Conservation (phyloP, 2,888 invertebrate genomes). For the Molanna angustata region DNA sequence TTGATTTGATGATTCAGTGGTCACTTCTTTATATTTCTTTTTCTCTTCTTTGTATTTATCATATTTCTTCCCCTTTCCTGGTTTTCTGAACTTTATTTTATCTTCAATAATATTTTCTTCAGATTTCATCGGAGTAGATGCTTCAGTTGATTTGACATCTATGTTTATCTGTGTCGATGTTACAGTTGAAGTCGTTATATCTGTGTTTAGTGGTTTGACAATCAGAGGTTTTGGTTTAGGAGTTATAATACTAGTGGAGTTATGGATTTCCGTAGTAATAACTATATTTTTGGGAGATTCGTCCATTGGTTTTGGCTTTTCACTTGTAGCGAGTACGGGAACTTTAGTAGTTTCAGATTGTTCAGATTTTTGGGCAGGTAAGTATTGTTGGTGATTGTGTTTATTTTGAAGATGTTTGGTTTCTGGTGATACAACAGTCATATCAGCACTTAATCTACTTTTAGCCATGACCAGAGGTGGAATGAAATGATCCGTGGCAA, state of each 20-base stretch:
- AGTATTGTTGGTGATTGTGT: slow-evolving; percentile 17
- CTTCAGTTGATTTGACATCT: slow-evolving; percentile 15
- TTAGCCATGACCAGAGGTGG: slow-evolving; percentile 55
- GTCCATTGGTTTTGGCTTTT: not conserved
- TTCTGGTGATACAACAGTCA: slow-evolving; percentile 51
- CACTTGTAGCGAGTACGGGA: too few species aligned
- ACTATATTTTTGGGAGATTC: not conserved
- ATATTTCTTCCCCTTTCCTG: slow-evolving; percentile 32
- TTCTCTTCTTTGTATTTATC: slow-evolving; percentile 33
- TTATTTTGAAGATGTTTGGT: slow-evolving; percentile 47
- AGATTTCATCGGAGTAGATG: too few species aligned
- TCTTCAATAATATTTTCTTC: slow-evolving; percentile 12
- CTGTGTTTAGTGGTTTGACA: slow-evolving; percentile 27
- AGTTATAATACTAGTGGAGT: not conserved
- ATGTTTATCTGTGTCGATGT: not conserved
- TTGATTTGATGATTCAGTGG: slow-evolving; percentile 6
- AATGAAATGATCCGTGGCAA: slow-evolving; percentile 52
- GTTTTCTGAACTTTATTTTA: slow-evolving; percentile 23
- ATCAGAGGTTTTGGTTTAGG: slow-evolving; percentile 7
- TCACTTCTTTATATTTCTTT: slow-evolving; percentile 25
- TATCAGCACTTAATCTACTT: slow-evolving; percentile 51
- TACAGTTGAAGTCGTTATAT: slow-evolving; percentile 28
- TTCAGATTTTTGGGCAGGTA: too few species aligned
- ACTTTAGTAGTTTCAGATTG: too few species aligned
- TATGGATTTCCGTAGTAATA: not conserved